Conservation (phyloP, 2,888 invertebrate species). For the Thereva nobilitata region DNA sequence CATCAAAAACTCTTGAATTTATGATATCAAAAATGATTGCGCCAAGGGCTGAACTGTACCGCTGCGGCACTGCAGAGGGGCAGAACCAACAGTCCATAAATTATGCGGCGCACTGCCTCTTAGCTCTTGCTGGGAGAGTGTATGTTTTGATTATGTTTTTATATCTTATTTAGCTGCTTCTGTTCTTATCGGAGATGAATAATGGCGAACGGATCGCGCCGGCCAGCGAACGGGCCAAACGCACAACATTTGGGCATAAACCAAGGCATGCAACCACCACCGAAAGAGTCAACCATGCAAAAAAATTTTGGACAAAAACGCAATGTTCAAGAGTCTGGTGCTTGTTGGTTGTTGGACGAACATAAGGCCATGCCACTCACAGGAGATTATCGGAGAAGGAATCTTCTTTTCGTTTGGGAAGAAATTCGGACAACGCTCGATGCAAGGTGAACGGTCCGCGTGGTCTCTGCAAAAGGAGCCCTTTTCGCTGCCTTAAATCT, state of each 20-base stretch:
- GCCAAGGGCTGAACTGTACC: slow-evolving; percentile 7
- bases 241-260: slow-evolving; percentile 7
- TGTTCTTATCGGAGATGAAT: slow-evolving; percentile 41
- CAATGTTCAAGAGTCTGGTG: slow-evolving; percentile 26
- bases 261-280: not conserved
- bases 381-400: slow-evolving; percentile 14
- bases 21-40: slow-evolving; percentile 24
- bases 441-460: too few species aligned
- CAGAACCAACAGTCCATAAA: slow-evolving; percentile 28
- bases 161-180: slow-evolving; percentile 41
- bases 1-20: slow-evolving; percentile 26
- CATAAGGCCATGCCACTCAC: slow-evolving; percentile 12
- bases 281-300: slow-evolving; percentile 20
- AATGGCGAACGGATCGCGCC: slow-evolving; percentile 18
- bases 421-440: slow-evolving; percentile 1
- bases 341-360: not conserved
- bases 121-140: slow-evolving; percentile 15
- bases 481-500: slow-evolving; percentile 10
- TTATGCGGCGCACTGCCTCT: slow-evolving; percentile 23
- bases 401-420: slow-evolving; percentile 19
- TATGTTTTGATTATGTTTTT: slow-evolving; percentile 39
- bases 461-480: slow-evolving; percentile 7
- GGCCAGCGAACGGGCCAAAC: slow-evolving; percentile 13
- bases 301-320: slow-evolving; percentile 5
- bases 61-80: not conserved